These are phyloP conservation scores for Scolopax mira DNA, from an alignment of 2,113 vertebrate species.

Conservation along the genomic window DNA sequence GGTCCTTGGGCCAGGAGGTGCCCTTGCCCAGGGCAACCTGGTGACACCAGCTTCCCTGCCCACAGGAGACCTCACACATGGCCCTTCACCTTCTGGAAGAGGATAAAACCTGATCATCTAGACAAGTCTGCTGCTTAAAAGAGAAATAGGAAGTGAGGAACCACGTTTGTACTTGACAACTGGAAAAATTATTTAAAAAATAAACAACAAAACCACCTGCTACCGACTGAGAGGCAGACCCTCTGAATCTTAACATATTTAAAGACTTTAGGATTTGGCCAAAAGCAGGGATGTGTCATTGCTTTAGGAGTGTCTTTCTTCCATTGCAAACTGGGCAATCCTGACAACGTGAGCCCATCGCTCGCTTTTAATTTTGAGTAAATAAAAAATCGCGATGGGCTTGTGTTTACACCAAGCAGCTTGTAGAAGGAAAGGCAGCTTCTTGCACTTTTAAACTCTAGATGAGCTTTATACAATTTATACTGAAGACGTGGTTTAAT, in stretches of 20 bases:
- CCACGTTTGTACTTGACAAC: not conserved
- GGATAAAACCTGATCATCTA: not conserved
- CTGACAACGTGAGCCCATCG: rapidly evolving
- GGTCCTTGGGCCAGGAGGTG: not conserved
- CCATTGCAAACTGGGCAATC: no score
- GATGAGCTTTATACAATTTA: not conserved
- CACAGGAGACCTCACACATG: rapidly evolving
- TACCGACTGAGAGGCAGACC: not conserved
- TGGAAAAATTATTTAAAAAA: not conserved
- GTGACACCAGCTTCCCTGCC: not conserved
- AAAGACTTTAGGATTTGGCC: not conserved
- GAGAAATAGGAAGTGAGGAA: not conserved
- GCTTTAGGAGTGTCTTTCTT: not conserved
- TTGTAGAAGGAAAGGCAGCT: not conserved
- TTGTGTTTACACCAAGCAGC: not conserved
- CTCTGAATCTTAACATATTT: not conserved
- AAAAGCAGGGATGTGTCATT: not conserved
- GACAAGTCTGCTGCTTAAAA: not conserved
- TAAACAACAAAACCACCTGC: not conserved
- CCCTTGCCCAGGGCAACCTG: not conserved
- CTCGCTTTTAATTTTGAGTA: no score
- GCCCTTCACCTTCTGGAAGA: not conserved
- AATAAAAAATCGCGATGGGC: not conserved
- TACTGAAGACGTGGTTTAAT: not conserved
- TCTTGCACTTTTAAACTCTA: not conserved